phyloP scores from a whole-genome alignment of 2,113 vertebrate species.

The Rhipidura dahli region DNA sequence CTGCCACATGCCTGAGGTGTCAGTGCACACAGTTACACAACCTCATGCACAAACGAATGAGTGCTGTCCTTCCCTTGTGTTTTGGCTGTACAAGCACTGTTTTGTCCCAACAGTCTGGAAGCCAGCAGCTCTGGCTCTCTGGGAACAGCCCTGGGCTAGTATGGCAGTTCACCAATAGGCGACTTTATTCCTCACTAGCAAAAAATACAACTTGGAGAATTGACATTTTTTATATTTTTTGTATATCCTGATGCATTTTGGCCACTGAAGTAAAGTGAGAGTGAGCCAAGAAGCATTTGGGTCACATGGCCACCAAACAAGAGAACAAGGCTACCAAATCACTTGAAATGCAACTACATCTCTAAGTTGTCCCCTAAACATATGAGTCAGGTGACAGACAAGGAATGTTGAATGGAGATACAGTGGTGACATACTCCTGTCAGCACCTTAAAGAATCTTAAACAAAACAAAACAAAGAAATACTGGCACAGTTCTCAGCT shows the following conservation, averaged over 20 bases:
- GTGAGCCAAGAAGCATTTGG: background rate
- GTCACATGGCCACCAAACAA: background rate
- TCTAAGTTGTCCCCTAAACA: background rate
- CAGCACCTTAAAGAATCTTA: background rate
- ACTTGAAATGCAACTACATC: background rate
- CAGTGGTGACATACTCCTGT: background rate
- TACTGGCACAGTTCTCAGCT: background rate
- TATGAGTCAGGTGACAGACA: background rate
- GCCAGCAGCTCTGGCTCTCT: background rate
- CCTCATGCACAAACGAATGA: rapidly evolving
- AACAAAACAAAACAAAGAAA: background rate
- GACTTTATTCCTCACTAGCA: background rate
- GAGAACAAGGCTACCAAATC: background rate
- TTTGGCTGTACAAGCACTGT: background rate
- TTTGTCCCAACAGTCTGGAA: background rate
- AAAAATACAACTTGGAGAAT: background rate
- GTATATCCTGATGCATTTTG: background rate
- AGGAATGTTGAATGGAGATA: background rate
- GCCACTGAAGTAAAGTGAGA: background rate
- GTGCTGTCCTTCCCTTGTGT: background rate
- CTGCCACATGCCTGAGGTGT: background rate
- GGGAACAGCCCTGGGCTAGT: background rate
- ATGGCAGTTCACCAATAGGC: background rate
- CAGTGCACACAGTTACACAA: background rate
- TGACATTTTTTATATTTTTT: background rate